A percentile compares a stretch with the other conserved stretches of the same genome.
Evolutionary conservation across 1,140 invertebrate genomes (phyloP).

Genomic region (Rhagoletis zephyria): DNA sequence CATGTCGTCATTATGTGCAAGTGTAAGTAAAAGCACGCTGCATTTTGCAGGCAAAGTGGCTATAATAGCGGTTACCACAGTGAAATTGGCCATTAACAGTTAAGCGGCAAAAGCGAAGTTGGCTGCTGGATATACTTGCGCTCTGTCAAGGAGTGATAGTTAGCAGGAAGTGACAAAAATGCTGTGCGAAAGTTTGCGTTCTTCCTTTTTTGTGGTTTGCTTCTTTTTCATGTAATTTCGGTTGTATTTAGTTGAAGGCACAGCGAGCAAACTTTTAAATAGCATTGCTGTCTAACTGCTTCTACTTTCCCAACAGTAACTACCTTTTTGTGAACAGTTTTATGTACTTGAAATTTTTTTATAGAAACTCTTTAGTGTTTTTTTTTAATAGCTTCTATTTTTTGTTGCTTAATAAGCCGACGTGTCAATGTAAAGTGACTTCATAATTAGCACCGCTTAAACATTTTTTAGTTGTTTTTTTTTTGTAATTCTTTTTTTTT

Average conservation of each 20-base stretch:
- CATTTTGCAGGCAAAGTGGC: not conserved
- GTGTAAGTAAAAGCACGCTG: not conserved
- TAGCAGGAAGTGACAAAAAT: slow-evolving; percentile 30
- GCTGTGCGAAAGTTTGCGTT: not conserved
- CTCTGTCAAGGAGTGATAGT: not conserved
- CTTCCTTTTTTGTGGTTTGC: not conserved
- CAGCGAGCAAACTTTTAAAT: not conserved
- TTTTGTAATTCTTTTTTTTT: no score
- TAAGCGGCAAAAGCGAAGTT: slow-evolving; percentile 11
- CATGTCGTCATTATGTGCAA: no score
- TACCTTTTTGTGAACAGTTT: not conserved
- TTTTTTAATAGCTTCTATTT: not conserved
- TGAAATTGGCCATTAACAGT: slow-evolving; percentile 36
- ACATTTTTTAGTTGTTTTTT: no score
- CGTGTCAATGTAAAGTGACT: not conserved
- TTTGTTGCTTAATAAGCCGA: not conserved
- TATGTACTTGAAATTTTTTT: not conserved
- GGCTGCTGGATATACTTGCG: slow-evolving; percentile 2
- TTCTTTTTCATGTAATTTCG: slow-evolving; percentile 1
- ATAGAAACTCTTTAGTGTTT: not conserved
- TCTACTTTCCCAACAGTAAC: not conserved
- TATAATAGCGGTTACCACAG: not conserved
- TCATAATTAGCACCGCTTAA: not conserved
- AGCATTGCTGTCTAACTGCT: slow-evolving; percentile 22
- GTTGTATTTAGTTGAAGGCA: not conserved